Base-by-base conservation (phyloP, 2,797 vertebrate genomes). In the Protosalanx chinensis region DNA sequence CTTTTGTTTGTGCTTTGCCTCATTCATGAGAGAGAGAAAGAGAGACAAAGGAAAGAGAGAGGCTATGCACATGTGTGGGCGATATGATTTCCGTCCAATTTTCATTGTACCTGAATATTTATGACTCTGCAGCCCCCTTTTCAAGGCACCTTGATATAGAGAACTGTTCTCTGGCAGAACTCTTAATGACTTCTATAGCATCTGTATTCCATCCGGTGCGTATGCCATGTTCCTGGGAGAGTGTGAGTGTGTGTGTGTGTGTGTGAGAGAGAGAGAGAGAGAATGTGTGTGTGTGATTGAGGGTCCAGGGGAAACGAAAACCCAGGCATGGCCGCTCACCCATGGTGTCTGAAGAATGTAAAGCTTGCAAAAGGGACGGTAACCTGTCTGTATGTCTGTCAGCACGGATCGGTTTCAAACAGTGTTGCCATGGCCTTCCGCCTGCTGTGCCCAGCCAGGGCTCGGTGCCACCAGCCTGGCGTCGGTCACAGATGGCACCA, bases 361-460 rank as follows among this genome's bases (percentile, higher is more conserved):
- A 66, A 79, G 79, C 83, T 73, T 16, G 81, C 78, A 73, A 59
- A 78, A 30, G 84, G 81, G 80, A 85, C 79, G 79, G 86, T 83
- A 84, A 90, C 88, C 81, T 76, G 82, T 79, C 87, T 76, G 79
- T 85, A 82, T 73, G 82, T 79, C 87, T 77, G 79, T 85, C 83
- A 83, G 81, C 62, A 32, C 71, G 64, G 84, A 88, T 88, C 86
- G 67, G 78, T 90, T 87, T 85, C 84, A 84, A 86, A 85, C 84
- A 83, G 85, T 80, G 73, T 62, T 76, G 75, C 70, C 77, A 71
- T 79, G 69, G 30, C 61, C 77, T 87, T 89, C 83, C 63, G 53
- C 64, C 70, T 67, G 69, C 59, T 49, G 56, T 70, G 68, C 62
- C 41, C 64, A 65, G 56, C n/a, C 60, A 72, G 62, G 63, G 59